Conservation (phyloP, 2,888 invertebrate species). For the Spisula subtruncata region DNA sequence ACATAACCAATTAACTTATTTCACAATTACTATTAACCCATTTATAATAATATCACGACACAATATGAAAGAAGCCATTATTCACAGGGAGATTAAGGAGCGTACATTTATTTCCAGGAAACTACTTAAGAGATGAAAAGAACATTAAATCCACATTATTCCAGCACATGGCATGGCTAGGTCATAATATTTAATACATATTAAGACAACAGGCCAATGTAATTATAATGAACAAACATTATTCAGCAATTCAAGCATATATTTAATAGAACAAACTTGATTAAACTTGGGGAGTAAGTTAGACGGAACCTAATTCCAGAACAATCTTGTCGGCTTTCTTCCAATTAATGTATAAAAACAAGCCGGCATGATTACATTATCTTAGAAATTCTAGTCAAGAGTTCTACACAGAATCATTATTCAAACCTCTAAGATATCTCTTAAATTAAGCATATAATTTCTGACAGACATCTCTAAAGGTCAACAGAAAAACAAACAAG, state of each 20-base stretch:
- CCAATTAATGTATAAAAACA: not conserved
- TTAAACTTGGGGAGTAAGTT: not conserved
- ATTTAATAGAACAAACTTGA: conserved; percentile 3
- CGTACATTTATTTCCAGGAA: not conserved
- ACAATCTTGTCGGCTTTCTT: not conserved
- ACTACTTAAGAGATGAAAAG: not conserved
- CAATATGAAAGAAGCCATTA: not conserved
- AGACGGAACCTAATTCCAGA: not conserved
- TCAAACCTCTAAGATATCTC: not conserved
- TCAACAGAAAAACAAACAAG: not conserved
- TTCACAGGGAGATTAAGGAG: not conserved
- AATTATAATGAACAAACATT: not conserved
- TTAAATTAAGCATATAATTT: conserved; percentile 19
- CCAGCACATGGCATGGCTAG: not conserved
- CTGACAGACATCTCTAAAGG: not conserved
- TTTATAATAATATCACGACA: not conserved
- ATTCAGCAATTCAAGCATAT: not conserved
- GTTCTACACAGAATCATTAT: not conserved
- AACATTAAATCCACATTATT: not conserved
- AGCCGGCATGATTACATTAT: not conserved
- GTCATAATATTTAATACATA: not conserved
- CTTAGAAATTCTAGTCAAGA: not conserved
- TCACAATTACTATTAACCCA: not conserved
- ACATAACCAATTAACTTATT: not conserved
- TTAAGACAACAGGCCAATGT: not conserved